Evolutionary conservation across 2,888 invertebrate species (phyloP), one percentile per base, ranked within the genome.

Genomic region (Eupithecia tripunctaria): DNA sequence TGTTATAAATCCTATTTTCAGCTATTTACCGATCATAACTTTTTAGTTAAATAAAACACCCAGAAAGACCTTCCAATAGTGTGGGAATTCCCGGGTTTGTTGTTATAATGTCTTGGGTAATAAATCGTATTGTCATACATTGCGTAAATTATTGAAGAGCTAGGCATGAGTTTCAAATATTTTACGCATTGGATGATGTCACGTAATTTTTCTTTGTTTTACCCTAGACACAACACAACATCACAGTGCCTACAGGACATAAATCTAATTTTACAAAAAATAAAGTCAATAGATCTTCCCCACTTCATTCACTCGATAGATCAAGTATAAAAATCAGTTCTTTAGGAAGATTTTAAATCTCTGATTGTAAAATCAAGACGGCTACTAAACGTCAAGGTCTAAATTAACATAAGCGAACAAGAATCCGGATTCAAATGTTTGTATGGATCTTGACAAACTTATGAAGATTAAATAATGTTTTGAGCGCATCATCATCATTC

Each of bases 341-440:
- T 60, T 29, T 29, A 60, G 8, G 60, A 25, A 25, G 56, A 56
- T 51, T 15, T 32, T 21, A 47, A 15, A 66, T 66, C 43, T 67
- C 21, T 51, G 62, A 56, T 64, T 41, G 47, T 43, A 59, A 32
- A 65, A 65, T 59, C 47, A 66, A 72, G 72, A 68, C 43, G 15
- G 14, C 47, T 25, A 67, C 38, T 66, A 21, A 65, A 43, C n/a
- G 41, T 47, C 73, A 73, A 73, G 70, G 73, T 65, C 59, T 5
- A 7, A 36, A 70, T 73, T 73, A 68, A 7, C 73, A 73, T 73
- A 67, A 29, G 14, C 56, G 56, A 56, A 60, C 29, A 18, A 60
- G 60, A 68, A 60, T 68, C 68, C 68, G 68, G 68, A 59, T 68
- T 68, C 36, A 15, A 8, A 21, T 60, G 29, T 68, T 68, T 60